Evolutionary conservation across 2,113 vertebrate genomes (phyloP).

Genomic region (Corythoichthys haematopterus): DNA sequence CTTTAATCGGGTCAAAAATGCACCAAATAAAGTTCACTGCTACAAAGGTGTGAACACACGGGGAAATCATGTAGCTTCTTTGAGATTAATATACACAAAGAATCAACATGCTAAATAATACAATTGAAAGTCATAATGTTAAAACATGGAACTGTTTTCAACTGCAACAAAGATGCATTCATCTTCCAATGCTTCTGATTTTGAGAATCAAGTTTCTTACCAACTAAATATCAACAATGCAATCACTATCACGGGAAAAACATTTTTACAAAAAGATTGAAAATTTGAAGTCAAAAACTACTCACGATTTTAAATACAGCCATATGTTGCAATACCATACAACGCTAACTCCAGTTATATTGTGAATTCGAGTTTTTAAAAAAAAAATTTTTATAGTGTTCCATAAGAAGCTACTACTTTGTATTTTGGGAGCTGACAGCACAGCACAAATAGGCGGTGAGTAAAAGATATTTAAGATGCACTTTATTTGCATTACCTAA

Average conservation of each 20-base stretch:
- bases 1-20: conserved; percentile 59
- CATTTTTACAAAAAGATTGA: neutral
- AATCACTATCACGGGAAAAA: conserved; percentile 13
- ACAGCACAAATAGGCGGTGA: too few species aligned
- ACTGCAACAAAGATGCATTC: neutral
- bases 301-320: neutral
- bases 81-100: conserved; percentile 7
- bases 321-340: neutral
- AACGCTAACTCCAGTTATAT: neutral
- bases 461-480: too few species aligned
- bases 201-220: neutral
- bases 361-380: too few species aligned
- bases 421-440: too few species aligned
- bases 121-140: neutral
- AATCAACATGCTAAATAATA: neutral
- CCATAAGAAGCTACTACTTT: too few species aligned
- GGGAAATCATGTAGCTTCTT: neutral
- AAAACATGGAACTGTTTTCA: neutral
- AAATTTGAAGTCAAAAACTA: neutral
- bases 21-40: conserved; percentile 23
- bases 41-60: conserved; percentile 13
- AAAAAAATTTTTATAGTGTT: too few species aligned
- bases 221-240: neutral
- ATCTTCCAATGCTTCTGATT: neutral
- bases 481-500: too few species aligned